These are phyloP conservation scores for Auanema freiburgensis DNA, from an alignment of 2,888 invertebrate species.

Conservation along the genomic window DNA sequence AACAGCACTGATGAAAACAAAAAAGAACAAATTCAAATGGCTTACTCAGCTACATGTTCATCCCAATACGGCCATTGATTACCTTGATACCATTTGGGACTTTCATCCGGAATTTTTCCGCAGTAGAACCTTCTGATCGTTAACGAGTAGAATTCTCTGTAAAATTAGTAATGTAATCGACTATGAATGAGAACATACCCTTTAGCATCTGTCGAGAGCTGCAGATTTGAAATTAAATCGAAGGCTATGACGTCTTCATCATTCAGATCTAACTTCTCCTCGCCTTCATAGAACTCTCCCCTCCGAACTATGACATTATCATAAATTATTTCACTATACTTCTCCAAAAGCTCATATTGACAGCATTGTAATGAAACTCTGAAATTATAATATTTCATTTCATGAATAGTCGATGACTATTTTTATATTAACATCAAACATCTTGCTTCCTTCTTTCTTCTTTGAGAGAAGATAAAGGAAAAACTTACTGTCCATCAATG, in stretches of 20 bases:
- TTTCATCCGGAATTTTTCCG: conserved; percentile 29
- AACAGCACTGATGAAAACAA: background rate
- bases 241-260: conserved; percentile 34
- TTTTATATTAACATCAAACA: no score
- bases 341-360: conserved; percentile 52
- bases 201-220: conserved; percentile 17
- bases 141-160: conserved; percentile 19
- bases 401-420: conserved; percentile 14
- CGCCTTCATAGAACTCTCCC: conserved; percentile 45
- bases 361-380: conserved; percentile 52
- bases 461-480: conserved; percentile 13
- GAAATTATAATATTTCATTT: conserved; percentile 4
- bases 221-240: conserved; percentile 37
- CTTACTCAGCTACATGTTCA: conserved; percentile 1
- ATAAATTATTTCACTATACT: conserved; percentile 49
- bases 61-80: conserved; percentile 43
- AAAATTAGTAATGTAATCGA: no score
- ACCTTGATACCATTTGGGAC: conserved; percentile 32
- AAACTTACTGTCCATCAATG: conserved; percentile 47
- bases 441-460: conserved; percentile 3
- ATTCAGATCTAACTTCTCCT: conserved; percentile 33
- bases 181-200: conserved; percentile 20
- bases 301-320: conserved; percentile 38
- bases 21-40: background rate
- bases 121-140: conserved; percentile 32